Base-by-base conservation (phyloP, 1,140 invertebrate genomes). In the Polypedilum pembai region DNA sequence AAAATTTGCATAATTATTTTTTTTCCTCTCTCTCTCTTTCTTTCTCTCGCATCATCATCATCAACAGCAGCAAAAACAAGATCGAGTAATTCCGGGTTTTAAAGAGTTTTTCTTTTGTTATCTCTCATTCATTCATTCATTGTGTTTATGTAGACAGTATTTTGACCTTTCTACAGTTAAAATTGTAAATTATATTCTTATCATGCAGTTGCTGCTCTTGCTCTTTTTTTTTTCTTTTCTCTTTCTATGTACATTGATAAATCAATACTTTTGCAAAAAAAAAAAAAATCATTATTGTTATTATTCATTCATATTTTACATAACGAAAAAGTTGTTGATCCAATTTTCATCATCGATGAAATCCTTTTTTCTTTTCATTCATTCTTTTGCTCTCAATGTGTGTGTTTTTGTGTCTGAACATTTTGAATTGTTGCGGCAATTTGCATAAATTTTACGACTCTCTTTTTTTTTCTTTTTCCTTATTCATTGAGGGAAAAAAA, bases 1-100 rank as follows among this genome's bases (percentile, higher is more conserved):
- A 69, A 69, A 69, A 69, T 69, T 69, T 69, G 65, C 65, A 69
- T 69, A 69, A 69, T 69, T 69, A 69, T 69, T 69, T 69, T 69
- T 66, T 69, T 69, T 69, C 10, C 17, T 20, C 18, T 21, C 20
- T 69, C 4, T 69, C 8, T 56, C n/a, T n/a, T n/a, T n/a, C n/a
- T n/a, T n/a, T n/a, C n/a, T n/a, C n/a, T n/a, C n/a, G n/a, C n/a
- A n/a, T n/a, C n/a, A n/a, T 56, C 45, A 56, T 12, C n/a, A 17
- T 56, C 10, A 15, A n/a, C n/a, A n/a, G n/a, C n/a, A n/a, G n/a
- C n/a, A n/a, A n/a, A n/a, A n/a, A n/a, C n/a, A n/a, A n/a, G n/a
- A n/a, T n/a, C n/a, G n/a, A n/a, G 17, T 69, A 69, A 69, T 69
- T 17, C 18, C 17, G 65, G 65, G 65, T 69, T 69, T 66, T 69